Base-by-base conservation (phyloP, 2,113 vertebrate genomes). In the Aleadryas rufinucha region DNA sequence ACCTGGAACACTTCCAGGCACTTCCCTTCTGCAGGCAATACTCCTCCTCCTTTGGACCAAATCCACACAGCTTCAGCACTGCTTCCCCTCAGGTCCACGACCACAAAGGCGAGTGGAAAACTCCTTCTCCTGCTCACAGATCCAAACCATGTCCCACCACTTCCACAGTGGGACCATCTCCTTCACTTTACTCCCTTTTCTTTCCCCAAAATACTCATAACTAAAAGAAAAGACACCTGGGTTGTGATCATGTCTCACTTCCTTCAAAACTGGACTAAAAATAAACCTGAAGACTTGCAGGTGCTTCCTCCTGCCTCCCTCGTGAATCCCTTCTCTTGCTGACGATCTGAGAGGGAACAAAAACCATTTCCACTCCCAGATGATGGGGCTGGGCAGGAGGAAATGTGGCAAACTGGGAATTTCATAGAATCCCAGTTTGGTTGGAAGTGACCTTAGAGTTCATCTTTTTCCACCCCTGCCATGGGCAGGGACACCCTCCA, bases 61-160 rank as follows among this genome's bases (percentile, higher is more conserved):
- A 45, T 1, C 21, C 27, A 24, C 56, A 16, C 1, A 2, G 59
- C 37, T 47, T 13, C 53, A 54, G 22, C 49, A 10, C 78, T 37
- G 16, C 41, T 63, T 41, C 1, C 3, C 10, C 33, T 72, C 77
- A 59, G 41, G 5, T 6, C 53, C 68, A 28, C 0, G 0, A 20
- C n/a, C 66, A 37, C 0, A 0, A 24, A 75, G 8, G 17, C 0
- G 0, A 42, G 7, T 11, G 2, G 6, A 28, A 37, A 77, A 54
- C 7, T 37, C 44, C 54, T 57, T 8, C n/a, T 52, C 30, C 28
- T 63, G 65, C 39, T 52, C 74, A 54, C 1, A 20, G 31, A 66
- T 8, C 42, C 14, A 8, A 92, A 61, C 2, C 35, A 10, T 0
- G 0, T 30, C 49, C 37, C 44, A 41, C 15, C 35, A 57, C 6